These are phyloP conservation scores for Callyntrura guangdongensis DNA, from an alignment of 2,888 invertebrate genomes.

Conservation along the genomic window DNA sequence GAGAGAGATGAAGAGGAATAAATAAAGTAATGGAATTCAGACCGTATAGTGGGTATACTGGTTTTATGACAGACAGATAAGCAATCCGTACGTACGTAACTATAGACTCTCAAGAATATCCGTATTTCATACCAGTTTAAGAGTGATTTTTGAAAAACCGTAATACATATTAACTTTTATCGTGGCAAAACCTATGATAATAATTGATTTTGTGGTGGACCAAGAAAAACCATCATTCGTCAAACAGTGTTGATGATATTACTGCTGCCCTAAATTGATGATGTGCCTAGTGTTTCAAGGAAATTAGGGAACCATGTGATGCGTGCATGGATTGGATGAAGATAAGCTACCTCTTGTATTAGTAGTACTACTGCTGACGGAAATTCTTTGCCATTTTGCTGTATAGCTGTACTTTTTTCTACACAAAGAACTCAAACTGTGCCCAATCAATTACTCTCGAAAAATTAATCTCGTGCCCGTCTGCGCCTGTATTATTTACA, in stretches of 20 bases:
- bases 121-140: slow-evolving; percentile 38
- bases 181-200: neutral
- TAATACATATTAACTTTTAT: slow-evolving; percentile 9
- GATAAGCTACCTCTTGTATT: no score
- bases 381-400: neutral
- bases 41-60: slow-evolving; percentile 12
- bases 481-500: neutral
- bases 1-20: slow-evolving; percentile 1
- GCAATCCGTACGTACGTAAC: neutral
- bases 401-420: no score
- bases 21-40: neutral
- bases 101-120: neutral
- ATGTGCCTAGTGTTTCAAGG: slow-evolving; percentile 18
- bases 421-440: neutral
- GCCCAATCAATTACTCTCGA: neutral
- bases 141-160: neutral
- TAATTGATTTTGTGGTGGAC: slow-evolving; percentile 14
- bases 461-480: neutral
- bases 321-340: neutral
- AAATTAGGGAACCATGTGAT: neutral
- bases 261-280: slow-evolving; percentile 29
- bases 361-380: neutral
- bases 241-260: neutral
- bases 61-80: slow-evolving; percentile 42
- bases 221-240: neutral